phyloP scores from a whole-genome alignment of 2,888 invertebrate species.

The Graphium colonna region DNA sequence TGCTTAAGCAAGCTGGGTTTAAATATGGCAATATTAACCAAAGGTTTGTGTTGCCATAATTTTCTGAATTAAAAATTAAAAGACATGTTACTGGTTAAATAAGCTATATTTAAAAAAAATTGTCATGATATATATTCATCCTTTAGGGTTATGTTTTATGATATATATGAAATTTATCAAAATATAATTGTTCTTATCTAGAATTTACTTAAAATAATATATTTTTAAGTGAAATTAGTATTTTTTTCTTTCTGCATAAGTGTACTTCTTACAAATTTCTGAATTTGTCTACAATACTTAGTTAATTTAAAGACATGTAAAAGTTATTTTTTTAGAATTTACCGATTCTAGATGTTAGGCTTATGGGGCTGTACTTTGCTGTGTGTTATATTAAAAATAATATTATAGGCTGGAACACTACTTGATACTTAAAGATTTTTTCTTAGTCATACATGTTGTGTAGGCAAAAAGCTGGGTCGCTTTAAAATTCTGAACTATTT shows the following conservation, averaged over 20 bases:
- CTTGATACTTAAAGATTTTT: neutral
- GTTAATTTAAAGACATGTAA: constrained; percentile 20
- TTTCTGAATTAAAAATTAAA: neutral
- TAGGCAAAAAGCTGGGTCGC: neutral
- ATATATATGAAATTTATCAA: too few relatives aligned
- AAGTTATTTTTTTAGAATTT: constrained; percentile 16
- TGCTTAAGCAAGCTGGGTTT: neutral
- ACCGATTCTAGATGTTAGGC: constrained; percentile 14
- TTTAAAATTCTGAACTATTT: too few relatives aligned
- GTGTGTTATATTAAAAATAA: neutral
- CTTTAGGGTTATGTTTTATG: too few relatives aligned
- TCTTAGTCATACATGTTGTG: neutral
- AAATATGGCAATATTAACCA: neutral
- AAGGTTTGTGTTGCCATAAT: neutral
- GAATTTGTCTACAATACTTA: constrained; percentile 1
- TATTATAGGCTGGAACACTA: neutral
- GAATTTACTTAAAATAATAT: too few relatives aligned
- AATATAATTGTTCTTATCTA: too few relatives aligned
- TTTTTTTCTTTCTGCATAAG: neutral
- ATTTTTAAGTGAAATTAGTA: neutral
- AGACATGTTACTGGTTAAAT: too few relatives aligned
- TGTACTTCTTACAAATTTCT: neutral
- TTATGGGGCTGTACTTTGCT: constrained; percentile 3
- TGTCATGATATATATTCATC: too few relatives aligned
- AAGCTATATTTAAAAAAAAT: too few relatives aligned